A percentile compares a stretch with the other conserved stretches of the same genome.
Evolutionary conservation across 2,113 vertebrate genomes (phyloP).

Genomic region (Atlantisia rogersi): DNA sequence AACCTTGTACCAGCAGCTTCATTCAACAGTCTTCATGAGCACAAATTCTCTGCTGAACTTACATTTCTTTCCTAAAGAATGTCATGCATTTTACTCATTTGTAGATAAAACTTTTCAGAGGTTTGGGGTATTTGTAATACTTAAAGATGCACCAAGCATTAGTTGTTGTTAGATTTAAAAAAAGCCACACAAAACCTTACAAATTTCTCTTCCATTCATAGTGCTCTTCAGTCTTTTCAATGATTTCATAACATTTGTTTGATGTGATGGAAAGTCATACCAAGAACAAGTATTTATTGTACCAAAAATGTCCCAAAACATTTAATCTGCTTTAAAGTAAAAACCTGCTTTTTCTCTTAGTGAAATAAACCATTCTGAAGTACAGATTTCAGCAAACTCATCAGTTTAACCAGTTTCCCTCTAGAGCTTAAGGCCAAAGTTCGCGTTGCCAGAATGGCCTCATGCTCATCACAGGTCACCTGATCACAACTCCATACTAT

Average conservation of each 20-base stretch:
- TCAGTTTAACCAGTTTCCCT: not conserved
- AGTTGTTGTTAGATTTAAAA: not conserved
- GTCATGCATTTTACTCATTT: not conserved
- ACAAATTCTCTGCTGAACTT: not conserved
- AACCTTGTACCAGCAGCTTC: slow-evolving; percentile 40
- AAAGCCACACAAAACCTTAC: not conserved
- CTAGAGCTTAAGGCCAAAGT: not conserved
- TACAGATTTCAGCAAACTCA: not conserved
- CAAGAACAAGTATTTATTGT: not conserved
- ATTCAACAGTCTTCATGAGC: not conserved
- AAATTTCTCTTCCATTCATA: not conserved
- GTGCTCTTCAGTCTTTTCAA: not conserved
- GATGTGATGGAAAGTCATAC: not conserved
- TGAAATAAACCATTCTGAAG: not conserved
- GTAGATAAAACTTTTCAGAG: not conserved
- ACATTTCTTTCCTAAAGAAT: not conserved
- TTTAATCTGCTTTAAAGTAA: not conserved
- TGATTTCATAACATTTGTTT: not conserved
- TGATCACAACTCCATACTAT: rapidly evolving
- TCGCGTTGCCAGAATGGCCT: not conserved
- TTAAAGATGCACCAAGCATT: not conserved
- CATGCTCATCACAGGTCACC: not conserved
- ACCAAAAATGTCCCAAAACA: not conserved
- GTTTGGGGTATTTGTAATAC: not conserved
- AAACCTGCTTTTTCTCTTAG: not conserved